Conservation (phyloP, 1,140 invertebrate species). For the Chironomus tepperi region DNA sequence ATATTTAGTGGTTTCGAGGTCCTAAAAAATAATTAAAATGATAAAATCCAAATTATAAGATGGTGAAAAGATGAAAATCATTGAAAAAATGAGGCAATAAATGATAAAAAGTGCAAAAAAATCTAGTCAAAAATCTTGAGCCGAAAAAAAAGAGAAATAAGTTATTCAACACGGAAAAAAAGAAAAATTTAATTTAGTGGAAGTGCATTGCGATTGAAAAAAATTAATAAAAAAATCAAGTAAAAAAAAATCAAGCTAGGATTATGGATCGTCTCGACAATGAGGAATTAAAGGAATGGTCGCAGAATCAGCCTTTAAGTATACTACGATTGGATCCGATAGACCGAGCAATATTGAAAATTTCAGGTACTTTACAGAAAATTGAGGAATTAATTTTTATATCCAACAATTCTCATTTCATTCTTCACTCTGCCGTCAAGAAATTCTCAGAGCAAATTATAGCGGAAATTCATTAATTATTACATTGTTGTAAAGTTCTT, state of each 20-base stretch:
- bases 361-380: slow-evolving; percentile 70
- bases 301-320: slow-evolving; percentile 88
- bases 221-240: no score
- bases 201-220: no score
- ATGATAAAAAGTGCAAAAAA: not conserved
- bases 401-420: no score
- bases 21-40: not conserved
- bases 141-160: slow-evolving; percentile 7
- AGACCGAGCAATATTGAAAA: slow-evolving; percentile 86
- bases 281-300: slow-evolving; percentile 84
- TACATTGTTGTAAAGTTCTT: slow-evolving; percentile 5
- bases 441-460: not conserved
- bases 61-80: not conserved
- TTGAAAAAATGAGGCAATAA: not conserved
- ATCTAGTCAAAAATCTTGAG: slow-evolving; percentile 6
- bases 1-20: slow-evolving; percentile 7
- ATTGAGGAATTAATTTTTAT: not conserved
- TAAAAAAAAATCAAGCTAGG: not conserved
- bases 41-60: not conserved
- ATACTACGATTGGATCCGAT: slow-evolving; percentile 91
- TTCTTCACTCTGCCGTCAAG: not conserved
- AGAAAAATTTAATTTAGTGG: not conserved
- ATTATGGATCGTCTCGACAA: slow-evolving; percentile 32
- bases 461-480: slow-evolving; percentile 10
- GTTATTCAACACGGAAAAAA: not conserved